Evolutionary conservation across 2,113 vertebrate genomes (phyloP).

Genomic region (Rhizomys pruinosus): DNA sequence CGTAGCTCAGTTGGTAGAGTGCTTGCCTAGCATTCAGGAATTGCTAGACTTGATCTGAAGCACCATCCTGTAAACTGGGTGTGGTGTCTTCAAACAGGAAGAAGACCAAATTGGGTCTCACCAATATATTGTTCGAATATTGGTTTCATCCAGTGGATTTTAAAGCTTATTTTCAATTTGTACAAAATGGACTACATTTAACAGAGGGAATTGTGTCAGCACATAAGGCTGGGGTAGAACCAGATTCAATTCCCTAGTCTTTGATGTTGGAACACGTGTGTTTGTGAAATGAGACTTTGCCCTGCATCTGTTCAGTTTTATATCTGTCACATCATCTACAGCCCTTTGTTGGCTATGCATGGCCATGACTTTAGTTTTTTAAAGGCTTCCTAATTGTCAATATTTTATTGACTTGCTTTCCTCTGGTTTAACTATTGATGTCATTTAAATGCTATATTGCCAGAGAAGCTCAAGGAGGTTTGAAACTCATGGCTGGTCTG

Average conservation of each 20-base stretch:
- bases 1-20: background rate
- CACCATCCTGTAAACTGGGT: background rate
- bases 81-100: background rate
- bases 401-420: constrained; percentile 74
- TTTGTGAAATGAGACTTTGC: background rate
- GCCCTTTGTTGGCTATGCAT: background rate
- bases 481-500: constrained; percentile 41
- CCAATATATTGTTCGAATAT: background rate
- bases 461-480: constrained; percentile 59
- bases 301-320: background rate
- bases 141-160: constrained; percentile 4
- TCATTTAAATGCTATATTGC: constrained; percentile 19
- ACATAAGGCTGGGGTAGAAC: background rate
- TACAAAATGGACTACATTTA: background rate
- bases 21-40: background rate
- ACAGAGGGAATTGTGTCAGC: background rate
- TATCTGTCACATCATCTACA: background rate
- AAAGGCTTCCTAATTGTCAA: constrained; percentile 69
- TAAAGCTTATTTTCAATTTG: background rate
- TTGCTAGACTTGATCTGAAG: background rate
- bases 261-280: background rate
- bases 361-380: background rate
- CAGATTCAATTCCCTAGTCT: background rate
- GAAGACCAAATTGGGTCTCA: background rate
- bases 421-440: constrained; percentile 15